phyloP scores from a whole-genome alignment of 2,888 invertebrate genomes.

The Drymonia ruficornis region DNA sequence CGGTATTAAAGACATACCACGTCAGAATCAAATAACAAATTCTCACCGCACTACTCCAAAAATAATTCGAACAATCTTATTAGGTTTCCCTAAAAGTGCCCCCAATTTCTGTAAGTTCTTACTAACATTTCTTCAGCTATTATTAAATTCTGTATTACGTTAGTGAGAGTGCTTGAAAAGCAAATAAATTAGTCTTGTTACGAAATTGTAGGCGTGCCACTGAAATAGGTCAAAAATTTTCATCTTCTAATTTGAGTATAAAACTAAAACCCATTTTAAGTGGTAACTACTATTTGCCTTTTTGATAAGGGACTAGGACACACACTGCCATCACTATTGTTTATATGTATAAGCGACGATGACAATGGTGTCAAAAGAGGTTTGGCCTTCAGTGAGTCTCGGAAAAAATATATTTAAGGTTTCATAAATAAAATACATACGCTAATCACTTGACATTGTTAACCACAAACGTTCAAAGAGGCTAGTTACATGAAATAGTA shows the following conservation, averaged over 20 bases:
- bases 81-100: neutral
- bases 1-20: too few species aligned
- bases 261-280: too few species aligned
- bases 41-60: neutral
- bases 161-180: neutral
- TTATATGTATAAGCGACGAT: too few species aligned
- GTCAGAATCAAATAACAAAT: neutral
- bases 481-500: conserved; percentile 12
- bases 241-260: neutral
- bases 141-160: neutral
- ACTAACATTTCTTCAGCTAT: neutral
- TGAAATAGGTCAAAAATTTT: conserved; percentile 1
- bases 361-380: too few species aligned
- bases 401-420: too few species aligned
- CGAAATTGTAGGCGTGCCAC: neutral
- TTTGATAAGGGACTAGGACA: too few species aligned
- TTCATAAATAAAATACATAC: too few species aligned
- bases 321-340: too few species aligned
- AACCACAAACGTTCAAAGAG: too few species aligned
- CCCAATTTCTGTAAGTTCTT: neutral
- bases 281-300: too few species aligned
- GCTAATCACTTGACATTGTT: too few species aligned
- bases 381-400: too few species aligned
- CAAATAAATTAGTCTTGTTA: conserved; percentile 1
- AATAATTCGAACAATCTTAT: neutral